Evolutionary conservation across 2,113 vertebrate genomes (phyloP).

Genomic region (Cathartes aura): DNA sequence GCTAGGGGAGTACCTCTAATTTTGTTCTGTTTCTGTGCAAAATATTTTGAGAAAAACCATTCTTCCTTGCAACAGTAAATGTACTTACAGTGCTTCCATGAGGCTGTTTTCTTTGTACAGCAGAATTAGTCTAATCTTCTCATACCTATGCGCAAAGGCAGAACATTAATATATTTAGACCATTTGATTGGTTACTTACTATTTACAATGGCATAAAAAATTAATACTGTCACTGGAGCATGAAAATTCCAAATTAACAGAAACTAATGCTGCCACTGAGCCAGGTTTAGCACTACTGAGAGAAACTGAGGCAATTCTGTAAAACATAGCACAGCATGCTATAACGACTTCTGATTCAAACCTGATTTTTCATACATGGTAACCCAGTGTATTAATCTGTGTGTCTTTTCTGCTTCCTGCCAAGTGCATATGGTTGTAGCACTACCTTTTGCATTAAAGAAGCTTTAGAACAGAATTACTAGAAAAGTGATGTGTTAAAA

Average conservation of each 20-base stretch:
- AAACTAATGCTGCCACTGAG: constrained; percentile 59
- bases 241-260: constrained; percentile 78
- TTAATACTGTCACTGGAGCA: constrained; percentile 71
- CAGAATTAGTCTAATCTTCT: constrained; percentile 73
- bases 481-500: neutral
- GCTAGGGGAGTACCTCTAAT: neutral
- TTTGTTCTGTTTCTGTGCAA: neutral
- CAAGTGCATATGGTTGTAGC: neutral
- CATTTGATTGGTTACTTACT: constrained; percentile 75
- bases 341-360: constrained; percentile 40
- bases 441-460: neutral
- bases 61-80: constrained; percentile 33
- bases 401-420: constrained; percentile 44
- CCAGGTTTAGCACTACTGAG: constrained; percentile 18
- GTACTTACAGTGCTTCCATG: neutral
- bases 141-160: constrained; percentile 70
- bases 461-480: neutral
- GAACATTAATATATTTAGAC: constrained; percentile 74
- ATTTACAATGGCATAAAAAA: constrained; percentile 75
- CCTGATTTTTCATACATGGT: constrained; percentile 38
- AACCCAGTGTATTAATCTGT: constrained; percentile 25
- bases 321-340: constrained; percentile 11
- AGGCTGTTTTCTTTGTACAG: constrained; percentile 46
- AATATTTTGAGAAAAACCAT: constrained; percentile 20
- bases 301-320: constrained; percentile 69